Conservation (phyloP, 1,140 invertebrate species). For the Bacillus rossius region DNA sequence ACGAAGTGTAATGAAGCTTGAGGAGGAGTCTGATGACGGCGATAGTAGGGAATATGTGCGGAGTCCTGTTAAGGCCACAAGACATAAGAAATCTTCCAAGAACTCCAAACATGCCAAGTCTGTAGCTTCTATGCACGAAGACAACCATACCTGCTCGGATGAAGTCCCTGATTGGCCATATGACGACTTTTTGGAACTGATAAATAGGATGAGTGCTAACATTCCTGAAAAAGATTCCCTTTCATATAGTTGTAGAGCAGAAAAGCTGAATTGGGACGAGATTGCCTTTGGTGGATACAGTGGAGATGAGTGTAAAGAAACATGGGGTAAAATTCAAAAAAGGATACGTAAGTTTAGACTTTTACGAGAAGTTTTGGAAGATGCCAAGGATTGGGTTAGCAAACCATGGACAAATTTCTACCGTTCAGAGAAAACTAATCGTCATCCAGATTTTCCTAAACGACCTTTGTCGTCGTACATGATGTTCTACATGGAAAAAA, state of each 20-base stretch:
- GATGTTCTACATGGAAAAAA: slow-evolving; percentile 44
- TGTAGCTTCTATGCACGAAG: too few species aligned
- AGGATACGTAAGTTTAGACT: slow-evolving; percentile 42
- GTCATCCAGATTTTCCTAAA: slow-evolving; percentile 47
- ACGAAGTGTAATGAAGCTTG: too few species aligned
- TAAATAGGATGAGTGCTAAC: slow-evolving; percentile 16
- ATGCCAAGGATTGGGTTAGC: slow-evolving; percentile 43
- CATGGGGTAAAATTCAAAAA: slow-evolving; percentile 39
- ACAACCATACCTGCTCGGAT: too few species aligned
- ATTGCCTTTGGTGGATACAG: slow-evolving; percentile 27
- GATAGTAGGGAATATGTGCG: too few species aligned
- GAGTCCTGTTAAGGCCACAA: too few species aligned
- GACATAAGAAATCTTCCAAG: too few species aligned
- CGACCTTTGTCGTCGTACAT: slow-evolving; percentile 45
- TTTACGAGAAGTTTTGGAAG: slow-evolving; percentile 43
- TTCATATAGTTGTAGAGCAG: slow-evolving; percentile 24
- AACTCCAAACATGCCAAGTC: too few species aligned
- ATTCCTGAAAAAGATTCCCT: slow-evolving; percentile 23
- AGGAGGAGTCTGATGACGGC: too few species aligned
- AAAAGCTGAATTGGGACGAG: slow-evolving; percentile 26
- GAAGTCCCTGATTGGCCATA: slow-evolving; percentile 30
- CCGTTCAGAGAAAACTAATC: slow-evolving; percentile 32
- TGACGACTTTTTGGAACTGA: slow-evolving; percentile 19
- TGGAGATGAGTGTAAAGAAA: slow-evolving; percentile 40
- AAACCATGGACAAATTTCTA: slow-evolving; percentile 43